These are phyloP conservation scores for Pogonomyrmex californicus DNA, from an alignment of 1,140 invertebrate genomes.

Conservation along the genomic window DNA sequence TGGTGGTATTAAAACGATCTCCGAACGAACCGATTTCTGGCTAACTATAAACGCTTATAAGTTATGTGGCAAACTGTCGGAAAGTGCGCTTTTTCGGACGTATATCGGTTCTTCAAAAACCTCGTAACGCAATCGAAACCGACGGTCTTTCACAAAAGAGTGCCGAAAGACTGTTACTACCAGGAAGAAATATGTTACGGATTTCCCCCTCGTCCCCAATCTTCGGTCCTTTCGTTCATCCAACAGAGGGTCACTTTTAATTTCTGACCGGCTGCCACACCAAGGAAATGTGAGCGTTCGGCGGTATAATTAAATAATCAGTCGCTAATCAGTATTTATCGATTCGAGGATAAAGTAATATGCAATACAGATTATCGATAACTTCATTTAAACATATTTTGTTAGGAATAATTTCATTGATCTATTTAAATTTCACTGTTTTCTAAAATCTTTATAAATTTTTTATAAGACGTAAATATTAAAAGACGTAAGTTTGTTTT, in stretches of 20 bases:
- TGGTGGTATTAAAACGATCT: slow-evolving; percentile 38
- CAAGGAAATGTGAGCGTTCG: slow-evolving; percentile 22
- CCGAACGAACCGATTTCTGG: slow-evolving; percentile 63
- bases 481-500: too few relatives aligned
- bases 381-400: not conserved
- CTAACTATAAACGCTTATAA: slow-evolving; percentile 77
- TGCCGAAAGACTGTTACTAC: slow-evolving; percentile 65
- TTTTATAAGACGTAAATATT: not conserved
- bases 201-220: not conserved
- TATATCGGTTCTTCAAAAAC: slow-evolving; percentile 61
- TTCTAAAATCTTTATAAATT: not conserved
- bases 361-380: not conserved
- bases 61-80: slow-evolving; percentile 67
- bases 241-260: slow-evolving; percentile 40
- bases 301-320: slow-evolving; percentile 48
- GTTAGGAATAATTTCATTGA: not conserved
- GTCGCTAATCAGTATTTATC: slow-evolving; percentile 49
- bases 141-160: slow-evolving; percentile 61
- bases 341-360: not conserved
- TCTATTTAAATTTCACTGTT: not conserved
- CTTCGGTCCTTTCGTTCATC: not conserved
- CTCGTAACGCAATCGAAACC: slow-evolving; percentile 40
- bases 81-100: slow-evolving; percentile 42
- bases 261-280: slow-evolving; percentile 29
- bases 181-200: slow-evolving; percentile 61